Conservation (phyloP, 2,113 vertebrate species). For the Ammodytes marinus region DNA sequence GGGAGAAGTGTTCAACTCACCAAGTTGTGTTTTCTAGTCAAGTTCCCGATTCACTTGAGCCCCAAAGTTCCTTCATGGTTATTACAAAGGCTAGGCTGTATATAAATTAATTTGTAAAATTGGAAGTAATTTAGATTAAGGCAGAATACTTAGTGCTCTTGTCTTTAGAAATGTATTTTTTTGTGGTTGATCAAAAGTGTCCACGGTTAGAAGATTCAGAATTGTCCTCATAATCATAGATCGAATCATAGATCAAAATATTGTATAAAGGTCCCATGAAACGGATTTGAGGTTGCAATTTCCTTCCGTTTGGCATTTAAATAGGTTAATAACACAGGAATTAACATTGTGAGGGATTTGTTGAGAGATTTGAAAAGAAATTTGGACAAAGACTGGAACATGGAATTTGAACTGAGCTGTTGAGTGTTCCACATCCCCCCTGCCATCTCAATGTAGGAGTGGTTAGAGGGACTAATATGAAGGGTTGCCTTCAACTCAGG, state of each 20-base stretch:
- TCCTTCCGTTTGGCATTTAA: not conserved
- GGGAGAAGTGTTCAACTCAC: not conserved
- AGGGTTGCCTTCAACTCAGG: not conserved
- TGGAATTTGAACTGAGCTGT: not conserved
- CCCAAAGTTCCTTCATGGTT: not conserved
- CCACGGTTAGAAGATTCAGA: no score
- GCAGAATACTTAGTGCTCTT: accelerated
- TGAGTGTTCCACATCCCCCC: not conserved
- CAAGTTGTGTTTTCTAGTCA: not conserved
- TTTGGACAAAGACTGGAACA: not conserved
- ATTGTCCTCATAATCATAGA: no score
- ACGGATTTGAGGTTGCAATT: not conserved
- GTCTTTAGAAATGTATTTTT: not conserved
- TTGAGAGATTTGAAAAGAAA: not conserved
- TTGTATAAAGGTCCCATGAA: not conserved
- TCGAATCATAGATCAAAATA: no score
- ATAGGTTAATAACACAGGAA: not conserved
- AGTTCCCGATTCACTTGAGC: not conserved
- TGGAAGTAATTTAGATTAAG: not conserved
- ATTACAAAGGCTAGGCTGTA: not conserved
- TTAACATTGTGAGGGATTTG: no score
- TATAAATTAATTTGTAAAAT: not conserved
- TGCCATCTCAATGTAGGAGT: no score
- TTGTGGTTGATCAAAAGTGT: not conserved
- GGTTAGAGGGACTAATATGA: no score